Conservation (phyloP, 2,797 vertebrate genomes). For the Microctenopoma stevenorrisi region DNA sequence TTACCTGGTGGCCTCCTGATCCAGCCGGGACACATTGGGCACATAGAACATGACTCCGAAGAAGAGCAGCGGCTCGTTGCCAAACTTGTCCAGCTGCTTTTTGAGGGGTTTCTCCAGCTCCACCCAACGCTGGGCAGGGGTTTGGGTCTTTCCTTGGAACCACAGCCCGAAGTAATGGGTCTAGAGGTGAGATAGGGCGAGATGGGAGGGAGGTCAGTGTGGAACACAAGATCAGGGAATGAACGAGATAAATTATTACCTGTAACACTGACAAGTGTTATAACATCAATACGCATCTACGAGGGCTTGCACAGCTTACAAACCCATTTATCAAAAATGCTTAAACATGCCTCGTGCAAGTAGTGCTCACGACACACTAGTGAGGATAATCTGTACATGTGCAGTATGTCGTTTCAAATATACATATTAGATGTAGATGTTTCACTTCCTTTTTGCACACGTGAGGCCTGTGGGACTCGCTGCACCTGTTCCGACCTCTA, state of each 20-base stretch:
- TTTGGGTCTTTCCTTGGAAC: constrained; percentile 93
- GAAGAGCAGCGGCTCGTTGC: constrained; percentile 94
- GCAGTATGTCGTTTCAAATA: background rate
- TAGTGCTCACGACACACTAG: background rate
- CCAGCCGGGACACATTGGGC: constrained; percentile 91
- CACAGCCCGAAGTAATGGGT: constrained; percentile 96
- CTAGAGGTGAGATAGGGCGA: constrained; percentile 66
- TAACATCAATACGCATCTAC: background rate
- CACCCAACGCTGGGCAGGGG: constrained; percentile 91
- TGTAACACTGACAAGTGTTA: background rate
- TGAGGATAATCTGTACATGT: background rate
- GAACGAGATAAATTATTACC: background rate
- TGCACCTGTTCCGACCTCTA: constrained; percentile 34
- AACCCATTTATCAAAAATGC: background rate
- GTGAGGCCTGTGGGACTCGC: background rate
- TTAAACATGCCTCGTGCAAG: too few species aligned
- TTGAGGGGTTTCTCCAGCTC: constrained; percentile 97
- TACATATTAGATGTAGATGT: background rate
- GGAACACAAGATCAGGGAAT: background rate
- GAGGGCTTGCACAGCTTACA: too few species aligned
- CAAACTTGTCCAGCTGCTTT: constrained; percentile 98
- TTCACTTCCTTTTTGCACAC: background rate
- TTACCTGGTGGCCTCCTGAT: constrained; percentile 95
- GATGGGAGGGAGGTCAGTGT: background rate
- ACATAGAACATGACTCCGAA: constrained; percentile 99